These are phyloP conservation scores for Pyrocephalus nanus DNA, from an alignment of 2,797 vertebrate species.

Conservation along the genomic window DNA sequence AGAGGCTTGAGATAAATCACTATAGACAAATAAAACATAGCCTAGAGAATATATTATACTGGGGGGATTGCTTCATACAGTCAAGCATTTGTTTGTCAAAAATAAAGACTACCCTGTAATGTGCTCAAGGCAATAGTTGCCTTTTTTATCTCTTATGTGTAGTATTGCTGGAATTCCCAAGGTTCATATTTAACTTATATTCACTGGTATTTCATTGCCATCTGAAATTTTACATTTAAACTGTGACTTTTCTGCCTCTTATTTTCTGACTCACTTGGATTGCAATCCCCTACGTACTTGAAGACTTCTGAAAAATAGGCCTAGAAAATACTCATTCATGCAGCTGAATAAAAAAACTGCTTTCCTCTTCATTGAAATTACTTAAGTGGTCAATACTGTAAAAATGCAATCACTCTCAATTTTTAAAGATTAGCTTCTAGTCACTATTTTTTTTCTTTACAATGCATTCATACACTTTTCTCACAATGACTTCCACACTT, in stretches of 20 bases:
- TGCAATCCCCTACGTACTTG: fast-evolving
- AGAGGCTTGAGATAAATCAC: background rate
- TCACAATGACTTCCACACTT: background rate
- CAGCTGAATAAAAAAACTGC: background rate
- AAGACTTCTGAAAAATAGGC: background rate
- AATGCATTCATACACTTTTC: background rate
- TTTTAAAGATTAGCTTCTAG: background rate
- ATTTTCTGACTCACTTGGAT: background rate
- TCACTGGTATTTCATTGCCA: background rate
- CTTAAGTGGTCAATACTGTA: background rate
- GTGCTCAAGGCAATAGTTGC: background rate
- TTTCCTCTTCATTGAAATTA: background rate
- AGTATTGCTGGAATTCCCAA: background rate
- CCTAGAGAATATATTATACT: background rate
- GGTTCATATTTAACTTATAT: background rate
- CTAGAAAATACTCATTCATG: background rate
- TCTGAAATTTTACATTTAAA: background rate
- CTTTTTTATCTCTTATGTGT: background rate
- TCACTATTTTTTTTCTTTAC: background rate
- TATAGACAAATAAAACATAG: background rate
- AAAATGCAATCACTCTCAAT: background rate
- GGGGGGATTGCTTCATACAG: background rate
- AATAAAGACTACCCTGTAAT: background rate
- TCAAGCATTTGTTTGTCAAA: background rate
- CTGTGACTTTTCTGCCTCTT: background rate